These are phyloP conservation scores for Myanophis thanlyinensis DNA, from an alignment of 2,113 vertebrate species.

Conservation along the genomic window DNA sequence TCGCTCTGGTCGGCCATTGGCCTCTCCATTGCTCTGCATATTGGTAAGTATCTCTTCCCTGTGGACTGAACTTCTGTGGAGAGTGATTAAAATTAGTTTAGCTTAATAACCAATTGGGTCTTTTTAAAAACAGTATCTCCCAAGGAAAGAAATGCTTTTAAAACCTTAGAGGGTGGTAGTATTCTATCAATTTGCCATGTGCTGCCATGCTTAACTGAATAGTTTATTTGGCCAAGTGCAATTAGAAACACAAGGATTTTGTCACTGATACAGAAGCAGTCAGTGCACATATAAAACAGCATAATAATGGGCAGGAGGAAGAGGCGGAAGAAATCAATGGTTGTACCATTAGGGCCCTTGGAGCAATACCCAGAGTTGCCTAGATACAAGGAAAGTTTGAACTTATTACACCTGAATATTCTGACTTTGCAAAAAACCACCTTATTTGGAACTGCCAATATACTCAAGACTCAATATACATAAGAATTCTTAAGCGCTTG, in stretches of 20 bases:
- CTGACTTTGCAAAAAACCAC: no score
- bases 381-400: no score
- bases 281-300: no score
- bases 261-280: neutral
- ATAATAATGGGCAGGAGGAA: no score
- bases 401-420: no score
- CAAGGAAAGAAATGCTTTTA: neutral
- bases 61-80: neutral
- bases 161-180: neutral
- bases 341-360: no score
- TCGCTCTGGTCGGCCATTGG: constrained; percentile 98
- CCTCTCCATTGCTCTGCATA: constrained; percentile 94
- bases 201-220: neutral
- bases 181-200: neutral
- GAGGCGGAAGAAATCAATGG: no score
- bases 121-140: neutral
- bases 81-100: neutral
- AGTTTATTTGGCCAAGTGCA: neutral
- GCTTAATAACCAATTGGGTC: neutral
- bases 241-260: neutral
- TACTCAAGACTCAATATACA: no score
- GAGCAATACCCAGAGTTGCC: no score
- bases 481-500: no score
- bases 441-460: no score
- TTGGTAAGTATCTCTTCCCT: constrained; percentile 77